Conservation (phyloP, 2,797 vertebrate species). For the Propithecus deckenii region DNA sequence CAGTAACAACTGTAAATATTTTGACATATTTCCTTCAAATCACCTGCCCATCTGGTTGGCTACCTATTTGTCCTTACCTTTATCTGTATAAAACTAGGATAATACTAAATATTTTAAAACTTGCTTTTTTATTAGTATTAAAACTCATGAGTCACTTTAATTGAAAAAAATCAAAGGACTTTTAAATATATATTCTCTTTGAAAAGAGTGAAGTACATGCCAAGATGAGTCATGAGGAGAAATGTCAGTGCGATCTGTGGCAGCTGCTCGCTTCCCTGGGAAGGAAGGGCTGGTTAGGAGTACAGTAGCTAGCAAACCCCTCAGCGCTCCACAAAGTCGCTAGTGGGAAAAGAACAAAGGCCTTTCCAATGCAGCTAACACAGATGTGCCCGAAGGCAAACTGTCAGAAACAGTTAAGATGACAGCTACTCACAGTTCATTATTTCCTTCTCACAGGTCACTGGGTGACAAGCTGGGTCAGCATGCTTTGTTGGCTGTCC, state of each 20-base stretch:
- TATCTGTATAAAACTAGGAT: not conserved
- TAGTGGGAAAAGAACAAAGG: conserved; percentile 92
- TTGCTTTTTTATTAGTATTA: conserved; percentile 4
- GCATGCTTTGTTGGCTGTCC: conserved; percentile 91
- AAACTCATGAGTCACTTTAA: conserved; percentile 26
- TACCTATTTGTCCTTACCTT: not conserved
- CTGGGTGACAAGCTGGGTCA: conserved; percentile 98
- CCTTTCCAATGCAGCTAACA: conserved; percentile 90
- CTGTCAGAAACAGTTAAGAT: conserved; percentile 97
- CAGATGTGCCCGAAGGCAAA: conserved; percentile 97
- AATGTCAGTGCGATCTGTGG: conserved; percentile 85
- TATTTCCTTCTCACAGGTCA: conserved; percentile 99
- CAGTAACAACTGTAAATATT: conserved; percentile 28
- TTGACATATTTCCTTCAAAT: not conserved
- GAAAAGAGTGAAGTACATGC: conserved; percentile 80
- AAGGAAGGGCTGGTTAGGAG: conserved; percentile 80
- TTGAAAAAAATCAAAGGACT: not conserved
- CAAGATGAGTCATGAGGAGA: conserved; percentile 85
- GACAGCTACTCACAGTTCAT: conserved; percentile 99
- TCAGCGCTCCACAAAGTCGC: conserved; percentile 87
- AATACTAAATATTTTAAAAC: not conserved
- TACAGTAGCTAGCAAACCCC: conserved; percentile 86
- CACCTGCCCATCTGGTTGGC: not conserved
- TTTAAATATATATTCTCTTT: conserved; percentile 32
- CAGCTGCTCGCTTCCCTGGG: conserved; percentile 86